phyloP scores from a whole-genome alignment of 53 echinoderm and acorn worm species.

The Arbacia lixula region DNA sequence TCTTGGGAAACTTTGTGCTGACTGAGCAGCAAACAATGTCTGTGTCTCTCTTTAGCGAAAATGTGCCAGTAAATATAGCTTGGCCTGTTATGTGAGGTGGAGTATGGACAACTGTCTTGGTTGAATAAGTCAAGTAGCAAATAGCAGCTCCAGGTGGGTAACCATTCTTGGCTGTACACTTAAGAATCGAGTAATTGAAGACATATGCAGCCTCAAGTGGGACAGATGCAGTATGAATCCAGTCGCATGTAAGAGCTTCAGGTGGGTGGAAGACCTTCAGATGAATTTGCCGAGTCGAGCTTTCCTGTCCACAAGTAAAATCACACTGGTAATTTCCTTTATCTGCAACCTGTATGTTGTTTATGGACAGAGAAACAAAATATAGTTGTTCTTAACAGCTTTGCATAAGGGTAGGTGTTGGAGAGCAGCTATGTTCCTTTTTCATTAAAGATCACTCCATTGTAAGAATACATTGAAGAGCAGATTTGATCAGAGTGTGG shows the following conservation, averaged over 20 bases:
- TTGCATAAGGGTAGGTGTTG: not conserved
- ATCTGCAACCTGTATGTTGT: not conserved
- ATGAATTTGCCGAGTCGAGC: not conserved
- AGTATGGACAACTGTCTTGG: constrained; percentile 15
- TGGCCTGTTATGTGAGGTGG: not conserved
- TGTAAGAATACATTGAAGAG: not conserved
- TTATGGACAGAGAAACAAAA: not conserved
- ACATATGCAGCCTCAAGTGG: constrained; percentile 2
- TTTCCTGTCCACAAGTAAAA: not conserved
- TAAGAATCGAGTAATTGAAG: constrained; percentile 4
- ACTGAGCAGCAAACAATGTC: constrained; percentile 23
- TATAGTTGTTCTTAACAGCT: constrained; percentile 3
- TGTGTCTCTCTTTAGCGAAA: constrained; percentile 5
- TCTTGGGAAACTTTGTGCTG: constrained; percentile 30
- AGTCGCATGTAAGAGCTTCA: not conserved
- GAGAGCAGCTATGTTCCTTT: constrained; percentile 5
- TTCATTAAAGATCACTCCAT: constrained; percentile 7
- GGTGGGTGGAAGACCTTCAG: constrained; percentile 13
- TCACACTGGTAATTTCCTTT: constrained; percentile 16
- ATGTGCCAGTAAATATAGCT: not conserved
- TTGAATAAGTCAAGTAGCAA: not conserved
- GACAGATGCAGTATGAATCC: not conserved
- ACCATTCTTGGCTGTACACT: constrained; percentile 5
- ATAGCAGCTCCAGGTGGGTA: not conserved
- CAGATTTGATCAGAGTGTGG: not conserved